Evolutionary conservation across 2,113 vertebrate genomes (phyloP), one percentile per base, ranked within the genome.

Genomic region (Entomyzon cyanotis): DNA sequence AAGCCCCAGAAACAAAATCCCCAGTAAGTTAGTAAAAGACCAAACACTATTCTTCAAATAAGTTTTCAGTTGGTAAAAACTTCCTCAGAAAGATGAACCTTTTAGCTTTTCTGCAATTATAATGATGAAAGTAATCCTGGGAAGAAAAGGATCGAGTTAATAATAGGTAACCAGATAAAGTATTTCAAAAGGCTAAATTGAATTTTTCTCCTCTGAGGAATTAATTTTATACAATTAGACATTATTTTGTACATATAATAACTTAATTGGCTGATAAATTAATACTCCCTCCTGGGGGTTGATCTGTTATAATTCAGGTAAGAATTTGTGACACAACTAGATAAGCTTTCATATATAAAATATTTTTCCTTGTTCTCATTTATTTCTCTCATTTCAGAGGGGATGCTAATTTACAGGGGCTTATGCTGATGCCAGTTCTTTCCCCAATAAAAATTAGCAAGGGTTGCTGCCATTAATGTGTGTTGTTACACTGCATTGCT

Each of bases 131-230:
- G 46, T 69, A 82, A 76, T 91, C n/a, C 30, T 44, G 25, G 11
- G 55, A 87, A 95, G 75, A 91, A 73, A 73, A 82, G 37, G 28
- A 69, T 41, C 4, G 82, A 49, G 81, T 65, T 93, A 84, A 76
- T 90, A 93, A 65, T 67, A 85, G 58, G 65, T 95, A 95, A 69
- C 82, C 33, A 67, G 30, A 50, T 79, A 74, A 76, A 91, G 30
- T 83, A 58, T 83, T 93, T 91, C 63, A 93, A 46, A 91, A 87
- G 50, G 55, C 35, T 65, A 82, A 85, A 91, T 91, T 76, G 47
- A 84, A 21, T 71, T 94, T 95, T 89, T 73, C 42, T 76, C 16
- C 59, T 81, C 60, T 41, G 39, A 83, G 75, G 80, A 83, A 90
- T 90, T 79, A 7, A 56, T 89, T 87, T 76, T 80, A 63, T 93